Evolutionary conservation across 1,140 invertebrate species (phyloP), one percentile per base, ranked within the genome.

Genomic region (Diorhabda sublineata): DNA sequence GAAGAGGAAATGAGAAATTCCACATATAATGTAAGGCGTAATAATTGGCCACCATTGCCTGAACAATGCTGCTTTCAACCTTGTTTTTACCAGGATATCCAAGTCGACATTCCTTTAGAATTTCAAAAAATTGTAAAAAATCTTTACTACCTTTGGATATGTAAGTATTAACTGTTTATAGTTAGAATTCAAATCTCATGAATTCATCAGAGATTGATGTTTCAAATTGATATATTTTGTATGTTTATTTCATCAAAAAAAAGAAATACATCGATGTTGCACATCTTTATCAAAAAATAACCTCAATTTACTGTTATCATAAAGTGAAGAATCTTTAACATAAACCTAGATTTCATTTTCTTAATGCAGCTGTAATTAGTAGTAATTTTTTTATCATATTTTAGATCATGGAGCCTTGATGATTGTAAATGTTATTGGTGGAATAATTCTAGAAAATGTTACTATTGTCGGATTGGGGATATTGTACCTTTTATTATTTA

Each of bases 61-160:
- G 88, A 92, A 45, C 90, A 91, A 73, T 96, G 91, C 74, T 96
- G 94, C 77, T 87, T 98, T 63, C 94, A 98, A 78, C 97, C 98
- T 2, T 99, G 98, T 82, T 99, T 99, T 82, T 99, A 99, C 84
- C 97, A 99, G 85, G 98, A 99, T 82, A 98, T 99, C 73, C 94
- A 96, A 83, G 92, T 99, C n/a, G 98, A 99, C 81, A 99, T 99
- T 82, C 96, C 97, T 26, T 83, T 95, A 61, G 95, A 99, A 81
- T 99, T 99, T 83, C 97, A 99, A 82, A 92, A 92, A 79, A 90
- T 98, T 73, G 97, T 99, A 47, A 90, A 93, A 74, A 89, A 95
- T 78, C 85, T 98, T 59, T 99, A 98, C 83, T 96, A 98, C 81
- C 84, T 98, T 61, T 99, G 97, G 96, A 92, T 97, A 84, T 96